phyloP scores from a whole-genome alignment of 2,113 vertebrate species.

The Bos taurus region ARS-UCD2.0 NC_037335.1:3548501-3549000 shows the following conservation, averaged over 20 bases:
- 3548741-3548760: background rate
- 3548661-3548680: background rate
- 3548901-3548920: accelerated
- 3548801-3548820: background rate
- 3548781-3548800: background rate
- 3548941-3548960: background rate
- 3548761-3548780: background rate
- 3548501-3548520: background rate
- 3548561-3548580: background rate
- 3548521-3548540: background rate
- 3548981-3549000: background rate
- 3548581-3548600: background rate
- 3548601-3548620: background rate
- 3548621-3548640: background rate
- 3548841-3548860: background rate
- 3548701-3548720: background rate
- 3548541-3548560: background rate
- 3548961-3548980: accelerated
- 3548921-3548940: background rate
- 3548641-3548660: background rate
- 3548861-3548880: background rate
- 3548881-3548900: background rate
- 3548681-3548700: background rate
- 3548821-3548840: background rate
- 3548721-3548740: background rate